Evolutionary conservation across 2,888 invertebrate species (phyloP).

Genomic region (Digitonthophagus gazella): DNA sequence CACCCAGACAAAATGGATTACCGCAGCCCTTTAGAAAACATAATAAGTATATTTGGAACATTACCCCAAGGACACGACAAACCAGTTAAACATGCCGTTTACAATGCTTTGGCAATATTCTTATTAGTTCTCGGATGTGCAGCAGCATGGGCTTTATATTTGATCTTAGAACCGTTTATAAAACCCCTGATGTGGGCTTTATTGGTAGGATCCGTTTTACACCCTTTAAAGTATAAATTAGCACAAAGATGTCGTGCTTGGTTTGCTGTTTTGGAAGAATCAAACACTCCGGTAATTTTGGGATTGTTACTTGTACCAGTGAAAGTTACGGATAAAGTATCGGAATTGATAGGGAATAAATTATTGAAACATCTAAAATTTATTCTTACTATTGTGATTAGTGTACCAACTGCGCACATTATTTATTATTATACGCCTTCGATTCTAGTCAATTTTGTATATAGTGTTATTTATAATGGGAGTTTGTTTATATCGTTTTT

Average conservation of each 20-base stretch:
- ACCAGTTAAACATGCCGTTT: conserved; percentile 88
- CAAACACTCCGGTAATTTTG: conserved; percentile 64
- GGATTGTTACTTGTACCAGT: conserved; percentile 66
- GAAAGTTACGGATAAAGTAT: conserved; percentile 70
- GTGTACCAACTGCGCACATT: conserved; percentile 56
- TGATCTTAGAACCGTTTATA: conserved; percentile 87
- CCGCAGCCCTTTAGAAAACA: conserved; percentile 64
- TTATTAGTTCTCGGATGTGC: conserved; percentile 67
- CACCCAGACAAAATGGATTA: conserved; percentile 44
- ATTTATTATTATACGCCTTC: conserved; percentile 72
- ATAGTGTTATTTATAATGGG: conserved; percentile 48
- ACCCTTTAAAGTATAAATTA: conserved; percentile 86
- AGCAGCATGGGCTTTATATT: conserved; percentile 75
- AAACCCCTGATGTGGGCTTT: conserved; percentile 95
- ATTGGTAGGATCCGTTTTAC: conserved; percentile 94
- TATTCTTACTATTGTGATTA: conserved; percentile 51
- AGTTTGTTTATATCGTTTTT: conserved; percentile 43
- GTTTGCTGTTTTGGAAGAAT: conserved; percentile 69
- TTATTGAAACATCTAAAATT: conserved; percentile 67
- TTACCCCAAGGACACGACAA: conserved; percentile 79
- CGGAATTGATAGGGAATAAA: conserved; percentile 71
- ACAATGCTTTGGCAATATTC: conserved; percentile 82
- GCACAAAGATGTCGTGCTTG: conserved; percentile 75
- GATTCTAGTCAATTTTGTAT: conserved; percentile 59
- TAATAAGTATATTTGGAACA: conserved; percentile 66